Evolutionary conservation across 2,888 invertebrate genomes (phyloP), one percentile per base, ranked within the genome.

Genomic region (Dioctria linearis): DNA sequence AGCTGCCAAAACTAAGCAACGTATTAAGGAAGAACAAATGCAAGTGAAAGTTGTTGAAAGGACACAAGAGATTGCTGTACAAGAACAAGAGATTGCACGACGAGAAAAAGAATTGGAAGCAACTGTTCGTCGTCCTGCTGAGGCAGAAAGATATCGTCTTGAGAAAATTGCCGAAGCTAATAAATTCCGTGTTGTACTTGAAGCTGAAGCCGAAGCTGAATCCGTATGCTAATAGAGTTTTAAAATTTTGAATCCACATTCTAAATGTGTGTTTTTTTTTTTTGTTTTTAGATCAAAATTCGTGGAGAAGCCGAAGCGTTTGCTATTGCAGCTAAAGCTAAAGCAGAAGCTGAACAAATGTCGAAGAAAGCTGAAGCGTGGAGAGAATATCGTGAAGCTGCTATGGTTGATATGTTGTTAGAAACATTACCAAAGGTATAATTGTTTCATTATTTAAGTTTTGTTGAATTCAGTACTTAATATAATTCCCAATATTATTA

Each of bases 1-100:
- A 91, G 97, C 97, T 1, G 97, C 97, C 1, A 98, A 98, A 90
- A 98, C 98, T 0, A 96, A 97, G 85, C 98, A 98, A 87, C 93
- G 96, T 83, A 97, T 97, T 85, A 97, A 97, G 90, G 98, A 98
- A 86, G 98, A 99, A 88, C 95, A 98, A 87, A 98, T 98, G 98
- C 98, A 98, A 87, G 97, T 98, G 80, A 93, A 94, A 83, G 95
- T 97, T 1, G 95, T 98, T 42, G 97, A 98, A 89, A 92, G 97
- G 80, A 93, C 94, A 0, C 98, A 98, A 88, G 96, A 97, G 90
- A 98, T 98, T 85, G 93, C 94, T 75, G 96, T 99, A 0, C 98
- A 98, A 88, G 97, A 98, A 85, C 98, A 98, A 91, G 98, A 99
- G 90, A 98, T 98, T 84, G 92, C 95, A 85, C 93, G 98, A 82